A percentile compares a stretch with the other conserved stretches of the same genome.
Evolutionary conservation across 2,888 invertebrate species (phyloP).

Genomic region (Cephus sareptanus): DNA sequence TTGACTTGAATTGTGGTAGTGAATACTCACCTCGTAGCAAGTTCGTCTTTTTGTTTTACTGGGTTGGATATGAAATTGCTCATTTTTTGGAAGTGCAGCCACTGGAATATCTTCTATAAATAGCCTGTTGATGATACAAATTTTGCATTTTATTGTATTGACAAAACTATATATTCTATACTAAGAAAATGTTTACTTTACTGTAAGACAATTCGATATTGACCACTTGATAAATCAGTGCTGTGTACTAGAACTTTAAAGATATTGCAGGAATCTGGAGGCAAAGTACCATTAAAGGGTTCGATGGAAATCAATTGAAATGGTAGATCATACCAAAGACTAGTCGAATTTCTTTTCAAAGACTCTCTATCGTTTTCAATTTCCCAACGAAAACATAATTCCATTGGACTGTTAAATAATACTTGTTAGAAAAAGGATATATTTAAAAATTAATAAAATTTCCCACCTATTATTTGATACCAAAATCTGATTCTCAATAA

Average conservation of each 20-base stretch:
- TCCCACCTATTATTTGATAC: constrained; percentile 37
- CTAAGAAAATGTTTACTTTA: constrained; percentile 27
- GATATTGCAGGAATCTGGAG: constrained; percentile 45
- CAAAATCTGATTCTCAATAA: constrained; percentile 21
- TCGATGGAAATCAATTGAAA: constrained; percentile 45
- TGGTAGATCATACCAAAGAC: constrained; percentile 34
- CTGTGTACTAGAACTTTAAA: constrained; percentile 50
- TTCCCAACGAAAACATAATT: constrained; percentile 52
- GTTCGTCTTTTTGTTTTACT: constrained; percentile 33
- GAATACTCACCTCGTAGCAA: constrained; percentile 35
- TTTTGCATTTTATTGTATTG: constrained; percentile 2
- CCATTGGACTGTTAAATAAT: constrained; percentile 35
- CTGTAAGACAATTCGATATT: constrained; percentile 57
- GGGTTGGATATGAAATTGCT: constrained; percentile 31
- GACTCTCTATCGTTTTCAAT: constrained; percentile 27
- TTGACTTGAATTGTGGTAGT: not conserved
- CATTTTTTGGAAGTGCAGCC: constrained; percentile 44
- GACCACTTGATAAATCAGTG: constrained; percentile 38
- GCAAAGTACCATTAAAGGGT: constrained; percentile 45
- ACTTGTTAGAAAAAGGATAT: not conserved
- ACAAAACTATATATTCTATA: constrained; percentile 5
- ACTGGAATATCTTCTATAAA: constrained; percentile 61
- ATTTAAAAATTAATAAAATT: not conserved
- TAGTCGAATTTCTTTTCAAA: constrained; percentile 10
- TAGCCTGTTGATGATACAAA: constrained; percentile 45